A percentile compares a stretch with the other conserved stretches of the same genome.
Evolutionary conservation across 2,113 vertebrate genomes (phyloP).

Genomic region (Dasyprocta punctata): DNA sequence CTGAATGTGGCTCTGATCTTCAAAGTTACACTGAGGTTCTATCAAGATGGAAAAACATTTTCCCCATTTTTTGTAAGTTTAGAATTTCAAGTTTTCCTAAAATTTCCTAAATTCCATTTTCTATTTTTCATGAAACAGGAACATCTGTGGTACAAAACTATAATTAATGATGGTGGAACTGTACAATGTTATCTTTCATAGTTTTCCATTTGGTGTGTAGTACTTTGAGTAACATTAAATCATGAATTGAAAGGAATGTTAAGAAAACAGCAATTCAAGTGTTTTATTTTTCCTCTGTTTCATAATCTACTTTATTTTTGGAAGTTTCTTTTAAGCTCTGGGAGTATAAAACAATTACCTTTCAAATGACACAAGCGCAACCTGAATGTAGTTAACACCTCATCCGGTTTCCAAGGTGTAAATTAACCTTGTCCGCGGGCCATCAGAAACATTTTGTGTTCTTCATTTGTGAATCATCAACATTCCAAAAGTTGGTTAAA

Average conservation of each 20-base stretch:
- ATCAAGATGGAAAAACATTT: neutral
- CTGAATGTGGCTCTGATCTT: neutral
- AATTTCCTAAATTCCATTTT: neutral
- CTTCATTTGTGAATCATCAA: slow-evolving; percentile 47
- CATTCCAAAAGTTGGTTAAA: slow-evolving; percentile 54
- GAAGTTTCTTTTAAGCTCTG: slow-evolving; percentile 38
- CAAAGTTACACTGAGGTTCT: neutral
- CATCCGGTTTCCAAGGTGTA: slow-evolving; percentile 38
- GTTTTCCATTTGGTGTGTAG: slow-evolving; percentile 6
- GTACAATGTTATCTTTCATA: neutral
- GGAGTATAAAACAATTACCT: slow-evolving; percentile 62
- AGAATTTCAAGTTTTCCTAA: neutral
- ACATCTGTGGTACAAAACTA: neutral
- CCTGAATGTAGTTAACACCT: slow-evolving; percentile 63
- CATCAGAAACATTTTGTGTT: slow-evolving; percentile 52
- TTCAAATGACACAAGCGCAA: slow-evolving; percentile 56
- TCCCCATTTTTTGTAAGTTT: neutral
- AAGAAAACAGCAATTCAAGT: slow-evolving; percentile 53
- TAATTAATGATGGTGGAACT: neutral
- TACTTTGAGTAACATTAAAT: slow-evolving; percentile 30
- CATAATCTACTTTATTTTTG: slow-evolving; percentile 47
- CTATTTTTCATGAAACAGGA: neutral
- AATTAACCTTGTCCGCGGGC: slow-evolving; percentile 53
- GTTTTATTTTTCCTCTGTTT: slow-evolving; percentile 35
- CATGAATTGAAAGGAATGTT: slow-evolving; percentile 31